phyloP scores from a whole-genome alignment of 2,888 invertebrate species.

The Epirrita christyi region DNA sequence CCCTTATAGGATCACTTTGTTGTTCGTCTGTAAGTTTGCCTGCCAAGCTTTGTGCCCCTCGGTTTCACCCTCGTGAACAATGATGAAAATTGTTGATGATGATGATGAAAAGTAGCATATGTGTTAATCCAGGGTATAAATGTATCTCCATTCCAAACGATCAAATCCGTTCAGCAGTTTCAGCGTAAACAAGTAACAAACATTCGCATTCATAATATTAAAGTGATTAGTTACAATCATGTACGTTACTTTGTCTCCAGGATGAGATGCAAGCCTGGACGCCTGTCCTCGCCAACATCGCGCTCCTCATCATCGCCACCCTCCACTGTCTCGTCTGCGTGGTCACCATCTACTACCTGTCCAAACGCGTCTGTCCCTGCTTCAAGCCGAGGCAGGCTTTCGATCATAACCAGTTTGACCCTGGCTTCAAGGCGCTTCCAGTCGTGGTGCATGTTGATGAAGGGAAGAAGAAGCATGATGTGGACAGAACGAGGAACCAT shows the following conservation, averaged over 20 bases:
- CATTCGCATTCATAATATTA: too few species aligned
- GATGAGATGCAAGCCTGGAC: slow-evolving; percentile 85
- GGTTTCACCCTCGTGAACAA: too few species aligned
- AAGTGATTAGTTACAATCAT: background rate
- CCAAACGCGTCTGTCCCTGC: slow-evolving; percentile 84
- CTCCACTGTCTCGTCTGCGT: slow-evolving; percentile 84
- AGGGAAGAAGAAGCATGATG: slow-evolving; percentile 56
- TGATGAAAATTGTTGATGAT: too few species aligned
- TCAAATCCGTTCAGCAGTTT: too few species aligned
- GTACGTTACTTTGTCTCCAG: slow-evolving; percentile 51
- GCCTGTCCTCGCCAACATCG: slow-evolving; percentile 86
- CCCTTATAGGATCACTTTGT: too few species aligned
- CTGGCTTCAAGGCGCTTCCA: slow-evolving; percentile 62
- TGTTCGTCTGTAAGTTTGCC: too few species aligned
- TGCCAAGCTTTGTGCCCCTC: too few species aligned
- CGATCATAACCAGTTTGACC: slow-evolving; percentile 82
- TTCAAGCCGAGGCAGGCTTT: slow-evolving; percentile 76
- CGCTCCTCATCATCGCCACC: slow-evolving; percentile 84
- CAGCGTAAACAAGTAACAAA: too few species aligned
- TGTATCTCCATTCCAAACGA: too few species aligned
- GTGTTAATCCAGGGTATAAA: too few species aligned
- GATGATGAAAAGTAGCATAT: too few species aligned
- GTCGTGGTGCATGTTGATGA: slow-evolving; percentile 73
- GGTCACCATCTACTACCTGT: slow-evolving; percentile 80
- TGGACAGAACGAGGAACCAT: slow-evolving; percentile 56